These are phyloP conservation scores for Sesamia inferens DNA, from an alignment of 2,888 invertebrate species.

Conservation along the genomic window DNA sequence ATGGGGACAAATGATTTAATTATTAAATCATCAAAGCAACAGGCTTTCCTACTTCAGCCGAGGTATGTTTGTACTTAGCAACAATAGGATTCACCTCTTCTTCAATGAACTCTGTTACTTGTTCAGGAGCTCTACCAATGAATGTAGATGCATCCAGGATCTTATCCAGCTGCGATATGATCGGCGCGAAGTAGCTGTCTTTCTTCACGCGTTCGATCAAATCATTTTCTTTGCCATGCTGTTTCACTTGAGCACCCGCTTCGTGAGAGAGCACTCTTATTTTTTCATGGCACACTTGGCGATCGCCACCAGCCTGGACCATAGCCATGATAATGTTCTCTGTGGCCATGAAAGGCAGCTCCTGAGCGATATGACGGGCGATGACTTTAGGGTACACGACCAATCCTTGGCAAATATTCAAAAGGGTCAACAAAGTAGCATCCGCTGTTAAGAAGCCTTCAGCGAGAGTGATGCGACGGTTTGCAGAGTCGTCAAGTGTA, in stretches of 20 bases:
- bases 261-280: conserved; percentile 97
- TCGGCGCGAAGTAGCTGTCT: conserved; percentile 95
- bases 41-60: conserved; percentile 82
- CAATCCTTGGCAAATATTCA: conserved; percentile 98
- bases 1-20: conserved; percentile 92
- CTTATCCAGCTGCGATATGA: conserved; percentile 93
- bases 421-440: conserved; percentile 95
- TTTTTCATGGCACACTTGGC: conserved; percentile 99
- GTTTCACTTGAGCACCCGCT: conserved; percentile 97
- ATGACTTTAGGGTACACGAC: conserved; percentile 99
- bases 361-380: conserved; percentile 95
- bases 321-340: conserved; percentile 99
- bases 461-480: conserved; percentile 96
- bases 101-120: conserved; percentile 95
- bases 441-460: conserved; percentile 98
- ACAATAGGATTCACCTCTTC: conserved; percentile 95
- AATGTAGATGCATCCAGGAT: conserved; percentile 96
- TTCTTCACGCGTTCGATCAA: conserved; percentile 95
- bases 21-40: conserved; percentile 85
- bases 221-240: conserved; percentile 97
- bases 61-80: conserved; percentile 89
- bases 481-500: conserved; percentile 99
- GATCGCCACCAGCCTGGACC: conserved; percentile 98
- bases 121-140: conserved; percentile 96
- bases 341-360: conserved; percentile 99